Evolutionary conservation across 92 coral and sea anemone genomes (phyloP).

Genomic region (Plumapathes pennacea): DNA sequence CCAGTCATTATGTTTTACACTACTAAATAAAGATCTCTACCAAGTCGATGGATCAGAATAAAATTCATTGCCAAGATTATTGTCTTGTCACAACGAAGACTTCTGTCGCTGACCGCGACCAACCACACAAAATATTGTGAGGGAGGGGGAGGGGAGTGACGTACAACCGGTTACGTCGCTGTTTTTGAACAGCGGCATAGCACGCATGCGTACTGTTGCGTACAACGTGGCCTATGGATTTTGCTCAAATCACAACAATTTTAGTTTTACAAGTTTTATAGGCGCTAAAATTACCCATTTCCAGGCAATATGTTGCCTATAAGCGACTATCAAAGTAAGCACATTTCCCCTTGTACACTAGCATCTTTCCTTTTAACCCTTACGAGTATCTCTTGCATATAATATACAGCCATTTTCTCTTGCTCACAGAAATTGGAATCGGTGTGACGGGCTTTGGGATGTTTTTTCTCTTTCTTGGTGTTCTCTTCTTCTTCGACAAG

Average conservation of each 20-base stretch:
- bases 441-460: conserved; percentile 98
- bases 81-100: too few species aligned
- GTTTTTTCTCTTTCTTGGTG: conserved; percentile 94
- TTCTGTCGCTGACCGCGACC: too few species aligned
- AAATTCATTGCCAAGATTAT: too few species aligned
- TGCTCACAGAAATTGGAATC: conserved; percentile 91
- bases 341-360: background rate
- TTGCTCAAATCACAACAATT: too few species aligned
- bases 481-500: conserved; percentile 93
- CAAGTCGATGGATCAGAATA: too few species aligned
- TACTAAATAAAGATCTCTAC: too few species aligned
- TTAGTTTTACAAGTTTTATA: too few species aligned
- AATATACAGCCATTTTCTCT: background rate
- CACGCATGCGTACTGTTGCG: conserved; percentile 37
- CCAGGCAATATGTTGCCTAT: conserved; percentile 79
- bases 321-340: conserved; percentile 95
- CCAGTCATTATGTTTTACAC: too few species aligned
- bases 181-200: too few species aligned
- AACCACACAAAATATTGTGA: too few species aligned
- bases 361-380: background rate
- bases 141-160: too few species aligned
- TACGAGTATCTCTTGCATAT: background rate
- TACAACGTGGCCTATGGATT: conserved; percentile 62
- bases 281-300: conserved; percentile 12
- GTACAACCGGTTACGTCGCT: too few species aligned